These are phyloP conservation scores for Peromyscus melanophrys DNA, from an alignment of 2,797 vertebrate genomes.

Conservation along the genomic window DNA sequence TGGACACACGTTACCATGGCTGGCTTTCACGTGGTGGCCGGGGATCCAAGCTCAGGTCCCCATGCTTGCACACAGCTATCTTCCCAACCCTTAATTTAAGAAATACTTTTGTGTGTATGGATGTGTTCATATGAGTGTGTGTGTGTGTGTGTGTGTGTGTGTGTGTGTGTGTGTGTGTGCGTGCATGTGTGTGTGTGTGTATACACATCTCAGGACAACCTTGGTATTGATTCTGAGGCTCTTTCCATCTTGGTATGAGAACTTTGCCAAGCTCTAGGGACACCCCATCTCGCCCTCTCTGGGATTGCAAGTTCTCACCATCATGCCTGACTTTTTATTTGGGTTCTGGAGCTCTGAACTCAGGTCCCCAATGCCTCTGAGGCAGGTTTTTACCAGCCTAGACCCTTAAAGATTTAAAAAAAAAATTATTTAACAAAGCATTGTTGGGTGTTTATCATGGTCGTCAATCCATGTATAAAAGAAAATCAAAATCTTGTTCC, in stretches of 20 bases:
- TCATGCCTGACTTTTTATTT: background rate
- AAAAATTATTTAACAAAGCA: background rate
- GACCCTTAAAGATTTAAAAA: background rate
- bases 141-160: background rate
- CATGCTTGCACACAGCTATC: background rate
- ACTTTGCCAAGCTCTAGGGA: background rate
- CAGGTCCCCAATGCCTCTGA: background rate
- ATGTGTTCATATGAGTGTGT: background rate
- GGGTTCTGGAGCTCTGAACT: background rate
- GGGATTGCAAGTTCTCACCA: background rate
- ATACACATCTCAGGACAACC: background rate
- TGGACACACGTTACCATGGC: background rate
- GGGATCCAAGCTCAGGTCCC: background rate
- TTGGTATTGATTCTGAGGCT: background rate
- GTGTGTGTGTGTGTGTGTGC: rapidly evolving
- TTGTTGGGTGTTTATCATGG: background rate
- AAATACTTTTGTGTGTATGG: background rate
- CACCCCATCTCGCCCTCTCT: background rate
- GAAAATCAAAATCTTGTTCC: background rate
- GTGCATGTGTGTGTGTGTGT: background rate
- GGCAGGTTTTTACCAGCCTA: background rate
- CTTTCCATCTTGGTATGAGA: background rate
- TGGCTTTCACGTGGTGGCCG: background rate
- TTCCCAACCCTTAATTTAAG: background rate
- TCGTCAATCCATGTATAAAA: background rate